A percentile compares a stretch with the other conserved stretches of the same genome.
phyloP scores from a whole-genome alignment of 2,797 vertebrate species.

The Linurgus olivaceus region DNA sequence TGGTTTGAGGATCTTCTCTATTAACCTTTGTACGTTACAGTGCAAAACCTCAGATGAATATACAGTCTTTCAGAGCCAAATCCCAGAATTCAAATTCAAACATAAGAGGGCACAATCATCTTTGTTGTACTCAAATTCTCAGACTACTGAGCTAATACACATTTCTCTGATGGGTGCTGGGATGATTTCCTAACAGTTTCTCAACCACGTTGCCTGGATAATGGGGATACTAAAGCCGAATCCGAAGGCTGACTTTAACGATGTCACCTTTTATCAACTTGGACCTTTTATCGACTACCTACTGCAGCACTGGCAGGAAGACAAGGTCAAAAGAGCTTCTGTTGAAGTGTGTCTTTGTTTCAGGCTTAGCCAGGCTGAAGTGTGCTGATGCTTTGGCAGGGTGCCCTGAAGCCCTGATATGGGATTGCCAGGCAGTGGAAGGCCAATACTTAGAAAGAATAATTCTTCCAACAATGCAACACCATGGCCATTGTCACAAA shows the following conservation, averaged over 20 bases:
- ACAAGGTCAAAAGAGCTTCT: neutral
- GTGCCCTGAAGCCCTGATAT: neutral
- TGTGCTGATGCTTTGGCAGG: neutral
- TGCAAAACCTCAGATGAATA: neutral
- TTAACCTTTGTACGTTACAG: neutral
- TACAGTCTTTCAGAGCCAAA: neutral
- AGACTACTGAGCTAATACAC: neutral
- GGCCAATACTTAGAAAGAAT: neutral
- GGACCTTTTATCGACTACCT: neutral
- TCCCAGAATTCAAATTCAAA: neutral
- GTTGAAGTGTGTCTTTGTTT: neutral
- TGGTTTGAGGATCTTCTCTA: neutral
- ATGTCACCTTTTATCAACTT: neutral
- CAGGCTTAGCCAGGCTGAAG: neutral
- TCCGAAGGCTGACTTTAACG: neutral
- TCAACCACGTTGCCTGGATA: neutral
- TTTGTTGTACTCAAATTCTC: neutral
- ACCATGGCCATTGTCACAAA: neutral
- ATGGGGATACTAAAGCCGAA: neutral
- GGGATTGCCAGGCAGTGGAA: neutral
- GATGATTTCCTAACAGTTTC: neutral
- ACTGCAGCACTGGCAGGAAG: neutral
- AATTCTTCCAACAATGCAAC: neutral
- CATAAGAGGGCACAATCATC: neutral
- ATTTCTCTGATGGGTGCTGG: neutral